Evolutionary conservation across 2,888 invertebrate genomes (phyloP), one percentile per base, ranked within the genome.

Genomic region (Steinernema scapterisci): DNA sequence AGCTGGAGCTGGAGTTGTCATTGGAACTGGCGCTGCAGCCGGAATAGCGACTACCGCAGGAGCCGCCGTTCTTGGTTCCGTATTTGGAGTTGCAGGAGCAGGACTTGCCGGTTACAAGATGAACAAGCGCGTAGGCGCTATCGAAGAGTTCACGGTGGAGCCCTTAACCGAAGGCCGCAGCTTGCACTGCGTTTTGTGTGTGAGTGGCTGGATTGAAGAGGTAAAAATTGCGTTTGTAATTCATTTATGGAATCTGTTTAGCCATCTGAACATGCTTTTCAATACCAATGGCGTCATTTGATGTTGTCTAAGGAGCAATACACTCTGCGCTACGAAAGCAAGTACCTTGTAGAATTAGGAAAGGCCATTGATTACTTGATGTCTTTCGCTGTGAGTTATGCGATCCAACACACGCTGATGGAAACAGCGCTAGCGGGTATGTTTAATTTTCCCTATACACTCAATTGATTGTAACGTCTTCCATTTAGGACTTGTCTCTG

Each of bases 51-150:
- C 90, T 3, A 88, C 90, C 0, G 89, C 91, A 16, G 91, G 91
- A n/a, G 88, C 89, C 13, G 90, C 91, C 2, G 88, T 85, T 19
- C 63, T 92, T 63, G 91, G 91, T 1, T 91, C 73, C 7, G 73
- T 92, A 75, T 92, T 92, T 88, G 92, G 92, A 5, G 91, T 91
- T 2, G 92, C 92, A 45, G 92, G 92, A 38, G 92, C 92, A 54
- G 92, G 92, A 25, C 88, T 92, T 21, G 90, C 91, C 79, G 91
- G 91, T n/a, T 86, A 85, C 74, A 83, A 92, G 88, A 92, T 92
- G 92, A 91, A 91, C 79, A 91, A 91, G 83, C 88, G 92, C 70
- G 91, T 92, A 21, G 92, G 92, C 25, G 91, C 91, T 76, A 89
- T 92, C 48, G 92, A 92, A 85, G 92, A 92, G 87, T 92, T 92